phyloP scores from a whole-genome alignment of 2,888 invertebrate genomes.

The Brenthis hecate region DNA sequence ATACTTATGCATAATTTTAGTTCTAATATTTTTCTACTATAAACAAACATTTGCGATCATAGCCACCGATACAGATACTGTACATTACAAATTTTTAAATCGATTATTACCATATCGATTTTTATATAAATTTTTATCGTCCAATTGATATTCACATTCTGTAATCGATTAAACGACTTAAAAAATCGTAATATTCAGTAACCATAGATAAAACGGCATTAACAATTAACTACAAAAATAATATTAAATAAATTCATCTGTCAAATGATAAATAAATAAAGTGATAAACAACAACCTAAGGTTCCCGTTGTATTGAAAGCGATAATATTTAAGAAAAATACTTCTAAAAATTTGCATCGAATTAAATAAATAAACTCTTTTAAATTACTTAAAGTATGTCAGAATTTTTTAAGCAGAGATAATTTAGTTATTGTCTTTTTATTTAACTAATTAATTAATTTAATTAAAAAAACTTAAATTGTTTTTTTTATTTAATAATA shows the following conservation, averaged over 20 bases:
- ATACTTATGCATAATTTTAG: too few relatives aligned
- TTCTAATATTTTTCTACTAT: slow-evolving; percentile 52
- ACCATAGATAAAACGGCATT: slow-evolving; percentile 41
- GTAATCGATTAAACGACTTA: background rate
- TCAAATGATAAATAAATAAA: slow-evolving; percentile 54
- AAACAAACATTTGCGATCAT: slow-evolving; percentile 53
- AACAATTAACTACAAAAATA: slow-evolving; percentile 47
- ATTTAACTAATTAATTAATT: too few relatives aligned
- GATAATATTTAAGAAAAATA: background rate
- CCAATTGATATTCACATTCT: too few relatives aligned
- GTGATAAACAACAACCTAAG: slow-evolving; percentile 41
- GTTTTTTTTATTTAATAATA: too few relatives aligned
- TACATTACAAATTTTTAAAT: slow-evolving; percentile 4
- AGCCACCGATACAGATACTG: slow-evolving; percentile 47
- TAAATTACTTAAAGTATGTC: too few relatives aligned
- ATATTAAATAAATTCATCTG: slow-evolving; percentile 63
- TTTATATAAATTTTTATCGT: too few relatives aligned
- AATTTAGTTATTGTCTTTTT: too few relatives aligned
- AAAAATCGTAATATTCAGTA: slow-evolving; percentile 3
- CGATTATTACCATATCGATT: too few relatives aligned
- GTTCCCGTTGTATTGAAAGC: slow-evolving; percentile 30
- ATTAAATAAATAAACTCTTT: background rate
- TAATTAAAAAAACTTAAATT: too few relatives aligned
- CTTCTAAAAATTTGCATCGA: background rate
- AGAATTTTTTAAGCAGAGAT: too few relatives aligned